Evolutionary conservation across 1,140 invertebrate genomes (phyloP).

Genomic region (Lamellibrachia luymesi): DNA sequence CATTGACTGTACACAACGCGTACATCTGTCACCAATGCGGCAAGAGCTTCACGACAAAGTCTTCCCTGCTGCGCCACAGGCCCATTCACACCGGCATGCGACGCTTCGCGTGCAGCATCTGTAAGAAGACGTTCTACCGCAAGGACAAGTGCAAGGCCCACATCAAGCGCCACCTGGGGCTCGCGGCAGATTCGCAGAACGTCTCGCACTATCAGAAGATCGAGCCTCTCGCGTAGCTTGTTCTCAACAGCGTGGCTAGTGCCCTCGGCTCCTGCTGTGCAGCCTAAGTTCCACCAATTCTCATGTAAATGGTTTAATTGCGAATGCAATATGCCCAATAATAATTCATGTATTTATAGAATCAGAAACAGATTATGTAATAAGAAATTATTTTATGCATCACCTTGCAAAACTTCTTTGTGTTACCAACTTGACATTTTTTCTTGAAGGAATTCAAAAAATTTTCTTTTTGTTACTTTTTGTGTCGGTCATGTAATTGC

Average conservation of each 20-base stretch:
- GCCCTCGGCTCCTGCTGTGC: not conserved
- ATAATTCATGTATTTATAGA: no score
- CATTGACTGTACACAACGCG: constrained; percentile 24
- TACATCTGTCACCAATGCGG: constrained; percentile 32
- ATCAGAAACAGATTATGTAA: not conserved
- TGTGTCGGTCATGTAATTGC: not conserved
- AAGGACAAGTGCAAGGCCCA: constrained; percentile 33
- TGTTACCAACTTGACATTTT: not conserved
- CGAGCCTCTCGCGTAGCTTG: not conserved
- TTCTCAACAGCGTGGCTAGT: not conserved
- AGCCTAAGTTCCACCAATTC: not conserved
- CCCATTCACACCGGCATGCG: constrained; percentile 32
- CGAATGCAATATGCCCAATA: not conserved
- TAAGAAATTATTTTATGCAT: not conserved
- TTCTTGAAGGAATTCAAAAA: not conserved
- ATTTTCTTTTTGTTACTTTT: not conserved
- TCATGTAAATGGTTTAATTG: not conserved
- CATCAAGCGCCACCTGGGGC: constrained; percentile 28
- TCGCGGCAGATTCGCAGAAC: not conserved
- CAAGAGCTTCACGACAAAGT: constrained; percentile 31
- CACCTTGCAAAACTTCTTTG: no score
- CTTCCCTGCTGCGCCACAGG: constrained; percentile 27
- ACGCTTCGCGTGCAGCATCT: constrained; percentile 30
- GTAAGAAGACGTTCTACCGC: constrained; percentile 31
- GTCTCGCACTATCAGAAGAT: not conserved